Evolutionary conservation across 2,797 vertebrate species (phyloP).

Genomic region (Monodelphis domestica): DNA sequence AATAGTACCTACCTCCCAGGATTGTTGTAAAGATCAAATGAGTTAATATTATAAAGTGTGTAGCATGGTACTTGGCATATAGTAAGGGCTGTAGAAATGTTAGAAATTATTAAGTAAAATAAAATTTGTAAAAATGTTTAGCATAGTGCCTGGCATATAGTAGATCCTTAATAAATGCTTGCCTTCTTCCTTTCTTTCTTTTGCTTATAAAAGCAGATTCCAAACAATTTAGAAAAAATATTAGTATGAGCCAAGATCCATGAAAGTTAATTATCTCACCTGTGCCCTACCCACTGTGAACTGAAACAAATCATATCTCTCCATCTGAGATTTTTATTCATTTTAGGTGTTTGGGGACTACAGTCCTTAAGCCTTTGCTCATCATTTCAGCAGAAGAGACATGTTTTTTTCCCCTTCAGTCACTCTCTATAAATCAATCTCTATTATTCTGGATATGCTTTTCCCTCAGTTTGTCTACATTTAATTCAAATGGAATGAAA

Average conservation of each 20-base stretch:
- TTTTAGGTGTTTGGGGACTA: background rate
- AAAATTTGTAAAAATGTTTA: background rate
- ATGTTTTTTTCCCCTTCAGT: background rate
- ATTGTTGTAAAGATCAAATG: background rate
- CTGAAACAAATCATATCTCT: background rate
- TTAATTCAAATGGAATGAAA: background rate
- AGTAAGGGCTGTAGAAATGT: no score
- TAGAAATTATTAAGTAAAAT: background rate
- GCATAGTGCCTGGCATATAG: background rate
- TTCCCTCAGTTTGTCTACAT: background rate
- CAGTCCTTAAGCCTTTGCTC: background rate
- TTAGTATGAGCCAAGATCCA: background rate
- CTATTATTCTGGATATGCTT: background rate
- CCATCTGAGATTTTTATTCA: background rate
- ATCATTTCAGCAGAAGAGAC: background rate
- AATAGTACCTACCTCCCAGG: background rate
- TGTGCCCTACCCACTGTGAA: background rate
- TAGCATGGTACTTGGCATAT: no score
- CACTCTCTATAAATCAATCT: background rate
- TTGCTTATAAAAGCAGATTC: background rate
- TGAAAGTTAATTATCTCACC: background rate
- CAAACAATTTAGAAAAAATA: no score
- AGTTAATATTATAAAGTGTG: background rate
- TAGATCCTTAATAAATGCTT: background rate
- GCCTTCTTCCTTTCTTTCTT: background rate